Evolutionary conservation across 2,888 invertebrate genomes (phyloP), one percentile per base, ranked within the genome.

Genomic region (Acrocera orbiculus): DNA sequence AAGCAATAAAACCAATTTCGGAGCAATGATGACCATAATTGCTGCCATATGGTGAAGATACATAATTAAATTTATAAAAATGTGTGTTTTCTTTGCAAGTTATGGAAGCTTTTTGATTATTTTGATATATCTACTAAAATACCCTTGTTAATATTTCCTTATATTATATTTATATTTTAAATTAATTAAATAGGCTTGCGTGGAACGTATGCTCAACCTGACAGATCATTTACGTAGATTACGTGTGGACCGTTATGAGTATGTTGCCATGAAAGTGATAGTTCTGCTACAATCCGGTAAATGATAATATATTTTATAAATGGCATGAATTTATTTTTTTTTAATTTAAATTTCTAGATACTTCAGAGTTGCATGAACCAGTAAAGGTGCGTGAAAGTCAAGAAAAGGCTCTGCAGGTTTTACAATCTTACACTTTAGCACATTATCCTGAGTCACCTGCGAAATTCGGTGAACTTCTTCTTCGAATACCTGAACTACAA

Each of bases 211-310:
- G 86, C 69, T 95, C 46, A 85, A 86, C 55, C 81, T 95, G 61
- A 89, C 92, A 1, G 87, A 92, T 54, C 89, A 92, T 58, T 64
- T 95, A 50, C 67, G 90, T 46, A 65, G 90, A 44, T 66, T 95
- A 43, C 70, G 85, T 47, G 83, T 95, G 23, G 93, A 95, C 63
- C 75, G 86, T 50, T 90, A 90, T 60, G 95, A 95, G 64, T 95
- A 90, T 59, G 90, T 92, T 46, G 90, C 90, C 45, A 77, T 95
- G 70, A 95, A 95, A 66, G 89, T 89, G 44, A 83, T 90, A 50
- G 79, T 90, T 39, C 70, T 90, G 32, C 72, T 90, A 47, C 83
- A 86, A 45, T 89, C 90, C 54, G 87, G 92, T 90, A 62, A 56
- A 52, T 43, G 19, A 27, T 8, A 19, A 19, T 19, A 19, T 6